Percentiles rank a stretch among this genome's conserved stretches.
Conservation (phyloP, 2,797 vertebrate species). For the Falco novaeseelandiae region DNA sequence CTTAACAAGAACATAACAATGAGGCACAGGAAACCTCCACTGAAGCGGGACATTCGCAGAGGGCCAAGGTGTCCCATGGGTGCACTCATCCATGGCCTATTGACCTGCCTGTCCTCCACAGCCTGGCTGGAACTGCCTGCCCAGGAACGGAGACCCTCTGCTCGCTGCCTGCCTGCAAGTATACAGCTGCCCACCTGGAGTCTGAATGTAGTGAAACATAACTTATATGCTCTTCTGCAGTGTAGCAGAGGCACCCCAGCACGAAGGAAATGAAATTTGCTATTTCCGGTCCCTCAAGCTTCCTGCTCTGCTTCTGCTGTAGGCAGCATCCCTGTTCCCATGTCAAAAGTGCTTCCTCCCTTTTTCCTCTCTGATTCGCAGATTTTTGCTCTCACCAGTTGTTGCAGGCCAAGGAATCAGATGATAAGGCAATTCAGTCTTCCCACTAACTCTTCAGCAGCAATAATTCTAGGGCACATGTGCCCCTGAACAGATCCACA, state of each 20-base stretch:
- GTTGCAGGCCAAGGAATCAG: neutral
- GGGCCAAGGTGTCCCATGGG: fast-evolving
- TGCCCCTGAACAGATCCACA: neutral
- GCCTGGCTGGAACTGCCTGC: neutral
- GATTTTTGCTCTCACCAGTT: neutral
- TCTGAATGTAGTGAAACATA: neutral
- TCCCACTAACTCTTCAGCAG: neutral
- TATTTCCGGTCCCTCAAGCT: neutral
- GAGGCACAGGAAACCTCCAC: neutral
- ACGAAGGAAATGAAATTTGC: fast-evolving
- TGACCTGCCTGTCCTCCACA: fast-evolving
- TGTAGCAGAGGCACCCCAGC: neutral
- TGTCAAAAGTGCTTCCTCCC: neutral
- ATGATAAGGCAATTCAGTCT: neutral
- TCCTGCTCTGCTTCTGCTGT: neutral
- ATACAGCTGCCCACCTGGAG: no score
- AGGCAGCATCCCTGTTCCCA: neutral
- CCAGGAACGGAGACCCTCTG: neutral
- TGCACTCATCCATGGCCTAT: fast-evolving
- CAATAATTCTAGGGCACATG: neutral
- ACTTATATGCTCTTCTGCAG: neutral
- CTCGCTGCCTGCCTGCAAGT: neutral
- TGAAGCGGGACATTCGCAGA: fast-evolving
- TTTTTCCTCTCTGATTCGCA: neutral
- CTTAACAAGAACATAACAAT: neutral